A percentile compares a stretch with the other conserved stretches of the same genome.
These are phyloP conservation scores for Ia io DNA, from an alignment of 2,113 vertebrate genomes.

Conservation along the genomic window DNA sequence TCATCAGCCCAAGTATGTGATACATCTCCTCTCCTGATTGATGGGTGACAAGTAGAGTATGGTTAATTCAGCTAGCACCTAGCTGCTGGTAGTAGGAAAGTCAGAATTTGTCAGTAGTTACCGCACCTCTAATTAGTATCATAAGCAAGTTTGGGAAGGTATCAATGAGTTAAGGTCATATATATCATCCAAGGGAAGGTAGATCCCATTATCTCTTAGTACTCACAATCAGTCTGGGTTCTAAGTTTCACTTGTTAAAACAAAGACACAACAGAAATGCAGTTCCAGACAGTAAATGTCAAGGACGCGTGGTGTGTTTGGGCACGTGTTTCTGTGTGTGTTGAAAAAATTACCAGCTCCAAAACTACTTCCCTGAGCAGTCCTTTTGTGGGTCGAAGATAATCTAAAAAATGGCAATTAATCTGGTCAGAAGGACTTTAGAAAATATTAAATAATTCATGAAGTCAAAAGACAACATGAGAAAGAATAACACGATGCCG, in stretches of 20 bases:
- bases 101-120: background rate
- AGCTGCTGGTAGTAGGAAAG: background rate
- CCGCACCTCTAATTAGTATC: background rate
- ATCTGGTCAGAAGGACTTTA: background rate
- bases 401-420: slow-evolving; percentile 14
- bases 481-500: background rate
- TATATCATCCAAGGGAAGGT: background rate
- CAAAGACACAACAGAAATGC: background rate
- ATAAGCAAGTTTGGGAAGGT: background rate
- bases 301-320: background rate
- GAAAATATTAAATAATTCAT: background rate
- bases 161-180: background rate
- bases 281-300: background rate
- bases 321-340: background rate
- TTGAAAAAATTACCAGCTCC: background rate
- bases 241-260: background rate
- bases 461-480: slow-evolving; percentile 24
- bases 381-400: background rate
- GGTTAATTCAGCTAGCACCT: background rate
- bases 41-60: background rate
- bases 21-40: background rate
- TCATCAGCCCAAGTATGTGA: background rate
- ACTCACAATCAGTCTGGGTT: background rate
- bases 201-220: background rate
- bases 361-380: background rate